phyloP scores from a whole-genome alignment of 2,113 vertebrate species.

The Pluvialis apricaria region DNA sequence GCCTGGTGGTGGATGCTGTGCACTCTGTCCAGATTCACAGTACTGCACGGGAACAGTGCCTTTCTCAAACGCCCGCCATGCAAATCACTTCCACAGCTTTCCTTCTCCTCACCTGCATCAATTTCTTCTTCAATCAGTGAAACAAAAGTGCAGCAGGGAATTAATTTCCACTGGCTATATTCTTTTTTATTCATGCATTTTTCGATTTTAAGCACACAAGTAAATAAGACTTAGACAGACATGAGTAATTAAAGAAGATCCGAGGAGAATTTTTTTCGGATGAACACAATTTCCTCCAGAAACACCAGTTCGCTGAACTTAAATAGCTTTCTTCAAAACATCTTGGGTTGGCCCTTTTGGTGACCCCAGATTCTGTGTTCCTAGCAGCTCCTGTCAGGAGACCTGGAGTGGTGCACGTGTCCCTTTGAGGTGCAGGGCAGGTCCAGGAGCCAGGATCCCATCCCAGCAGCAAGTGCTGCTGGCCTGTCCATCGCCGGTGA shows the following conservation, averaged over 20 bases:
- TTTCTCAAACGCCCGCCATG: accelerated
- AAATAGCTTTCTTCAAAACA: not conserved
- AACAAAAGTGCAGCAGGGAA: not conserved
- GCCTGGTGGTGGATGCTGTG: not conserved
- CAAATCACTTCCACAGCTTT: not conserved
- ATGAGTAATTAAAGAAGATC: not conserved
- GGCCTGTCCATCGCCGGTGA: accelerated
- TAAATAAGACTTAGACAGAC: not conserved
- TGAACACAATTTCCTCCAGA: not conserved
- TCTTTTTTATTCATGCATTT: not conserved
- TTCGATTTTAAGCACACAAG: not conserved
- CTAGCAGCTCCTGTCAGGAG: not conserved
- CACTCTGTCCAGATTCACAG: not conserved
- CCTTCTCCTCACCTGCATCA: not conserved
- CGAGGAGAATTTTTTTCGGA: not conserved
- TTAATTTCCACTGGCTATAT: not conserved
- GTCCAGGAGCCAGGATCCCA: not conserved
- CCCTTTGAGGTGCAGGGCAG: accelerated
- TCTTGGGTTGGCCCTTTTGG: not conserved
- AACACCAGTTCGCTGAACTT: not conserved
- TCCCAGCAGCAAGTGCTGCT: not conserved
- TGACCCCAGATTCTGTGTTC: not conserved
- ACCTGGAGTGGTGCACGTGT: not conserved
- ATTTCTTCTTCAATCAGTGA: not conserved
- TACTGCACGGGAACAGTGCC: accelerated